Evolutionary conservation across 2,888 invertebrate genomes (phyloP), one percentile per base, ranked within the genome.

Genomic region (Drosophila histrio): DNA sequence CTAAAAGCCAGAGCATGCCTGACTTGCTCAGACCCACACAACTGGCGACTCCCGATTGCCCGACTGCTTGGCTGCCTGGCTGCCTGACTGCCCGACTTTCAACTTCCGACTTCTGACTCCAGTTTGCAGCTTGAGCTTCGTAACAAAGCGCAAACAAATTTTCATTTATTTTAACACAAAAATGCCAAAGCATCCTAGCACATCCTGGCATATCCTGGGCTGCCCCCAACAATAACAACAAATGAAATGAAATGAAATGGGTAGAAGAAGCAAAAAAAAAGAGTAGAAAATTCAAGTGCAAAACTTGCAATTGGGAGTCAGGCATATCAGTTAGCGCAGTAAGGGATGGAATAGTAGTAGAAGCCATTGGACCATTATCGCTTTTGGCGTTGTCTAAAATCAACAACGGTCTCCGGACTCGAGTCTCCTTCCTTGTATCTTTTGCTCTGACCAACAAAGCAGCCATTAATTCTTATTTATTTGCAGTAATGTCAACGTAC

Each of bases 401-500:
- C 79, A 72, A 77, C 67, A 60, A 59, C 53, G 52, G 11, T 56
- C 54, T 53, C 58, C 50, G 50, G 50, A 38, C 38, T 52, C 38
- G n/a, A 28, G 17, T 26, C 50, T 26, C 19, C 4, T 3, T 11
- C 6, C 28, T 30, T 24, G 11, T 2, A 21, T 32, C 22, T 6
- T 4, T 26, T 17, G 22, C 30, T 28, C 28, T 19, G 17, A n/a
- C 32, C 30, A 34, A 62, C 85, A 77, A 72, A 74, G 71, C 71
- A 76, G 63, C 84, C 89, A 88, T 89, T 88, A 89, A 89, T 89
- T 89, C 87, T 89, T 84, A 88, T 89, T 89, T 89, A 89, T 83
- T 89, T 84, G 65, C 82, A 92, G 92, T 92, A 70, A 89, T 92
- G 83, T 92, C 92, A 82, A 92, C 91, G 67, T 92, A 92, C 84